Conservation (phyloP, 2,888 invertebrate genomes). For the Leptinotarsa peninsularis region DNA sequence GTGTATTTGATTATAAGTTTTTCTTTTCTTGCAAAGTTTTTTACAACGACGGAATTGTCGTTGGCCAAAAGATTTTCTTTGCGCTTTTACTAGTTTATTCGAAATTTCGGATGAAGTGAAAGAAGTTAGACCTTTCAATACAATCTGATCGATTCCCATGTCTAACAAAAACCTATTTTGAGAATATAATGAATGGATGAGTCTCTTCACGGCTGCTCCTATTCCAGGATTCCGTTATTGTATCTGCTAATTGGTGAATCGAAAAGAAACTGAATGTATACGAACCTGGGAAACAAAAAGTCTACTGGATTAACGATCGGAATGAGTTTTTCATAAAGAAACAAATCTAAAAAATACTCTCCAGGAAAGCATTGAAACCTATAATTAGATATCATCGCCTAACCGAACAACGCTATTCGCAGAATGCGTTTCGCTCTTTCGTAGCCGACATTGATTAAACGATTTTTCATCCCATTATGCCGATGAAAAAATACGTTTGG, state of each 20-base stretch:
- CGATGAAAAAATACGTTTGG: conserved; percentile 11
- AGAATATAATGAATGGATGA: too few species aligned
- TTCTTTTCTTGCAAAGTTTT: too few species aligned
- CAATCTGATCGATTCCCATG: too few species aligned
- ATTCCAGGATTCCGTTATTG: neutral
- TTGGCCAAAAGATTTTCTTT: too few species aligned
- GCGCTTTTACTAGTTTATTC: too few species aligned
- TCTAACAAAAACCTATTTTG: too few species aligned
- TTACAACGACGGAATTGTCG: too few species aligned
- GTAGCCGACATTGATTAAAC: neutral
- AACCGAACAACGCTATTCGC: neutral
- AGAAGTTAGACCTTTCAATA: too few species aligned
- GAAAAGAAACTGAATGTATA: neutral
- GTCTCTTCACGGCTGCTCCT: too few species aligned
- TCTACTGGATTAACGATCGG: neutral
- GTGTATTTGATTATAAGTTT: too few species aligned
- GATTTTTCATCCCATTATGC: neutral
- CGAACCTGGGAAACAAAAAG: neutral
- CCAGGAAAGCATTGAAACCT: neutral
- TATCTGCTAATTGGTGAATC: neutral
- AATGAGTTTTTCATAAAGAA: neutral
- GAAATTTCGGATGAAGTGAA: too few species aligned
- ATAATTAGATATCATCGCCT: neutral
- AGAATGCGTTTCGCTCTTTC: neutral
- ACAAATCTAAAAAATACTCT: neutral